phyloP scores from a whole-genome alignment of 2,888 invertebrate species.

The Xanthia icteritia region DNA sequence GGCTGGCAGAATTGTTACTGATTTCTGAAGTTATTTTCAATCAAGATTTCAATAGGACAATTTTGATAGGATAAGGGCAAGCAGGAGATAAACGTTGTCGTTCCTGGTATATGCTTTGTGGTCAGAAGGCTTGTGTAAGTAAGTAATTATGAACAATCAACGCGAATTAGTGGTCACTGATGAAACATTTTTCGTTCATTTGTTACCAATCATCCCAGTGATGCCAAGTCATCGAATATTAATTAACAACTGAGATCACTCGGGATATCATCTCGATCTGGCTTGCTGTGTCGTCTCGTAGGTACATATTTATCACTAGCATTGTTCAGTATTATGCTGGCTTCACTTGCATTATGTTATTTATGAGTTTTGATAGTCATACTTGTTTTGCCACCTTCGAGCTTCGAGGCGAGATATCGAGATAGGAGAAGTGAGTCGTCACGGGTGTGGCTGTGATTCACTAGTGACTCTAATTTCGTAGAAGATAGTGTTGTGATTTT shows the following conservation, averaged over 20 bases:
- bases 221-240: slow-evolving; percentile 86
- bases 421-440: slow-evolving; percentile 85
- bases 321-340: slow-evolving; percentile 79
- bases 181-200: slow-evolving; percentile 66
- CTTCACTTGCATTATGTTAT: slow-evolving; percentile 77
- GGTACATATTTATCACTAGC: slow-evolving; percentile 78
- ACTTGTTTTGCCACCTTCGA: slow-evolving; percentile 81
- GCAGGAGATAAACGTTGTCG: not conserved
- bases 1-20: not conserved
- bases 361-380: slow-evolving; percentile 81
- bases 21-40: slow-evolving; percentile 14
- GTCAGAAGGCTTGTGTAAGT: slow-evolving; percentile 19
- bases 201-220: slow-evolving; percentile 69
- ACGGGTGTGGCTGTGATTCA: slow-evolving; percentile 86
- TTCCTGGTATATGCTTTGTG: slow-evolving; percentile 31
- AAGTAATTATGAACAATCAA: slow-evolving; percentile 73
- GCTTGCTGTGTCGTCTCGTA: slow-evolving; percentile 71
- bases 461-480: slow-evolving; percentile 78
- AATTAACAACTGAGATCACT: slow-evolving; percentile 82
- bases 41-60: slow-evolving; percentile 12
- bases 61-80: slow-evolving; percentile 15
- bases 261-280: slow-evolving; percentile 70
- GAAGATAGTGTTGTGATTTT: slow-evolving; percentile 82
- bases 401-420: slow-evolving; percentile 82
- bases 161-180: slow-evolving; percentile 75